phyloP scores from a whole-genome alignment of 2,113 vertebrate species.

The Galeopterus variegatus region DNA sequence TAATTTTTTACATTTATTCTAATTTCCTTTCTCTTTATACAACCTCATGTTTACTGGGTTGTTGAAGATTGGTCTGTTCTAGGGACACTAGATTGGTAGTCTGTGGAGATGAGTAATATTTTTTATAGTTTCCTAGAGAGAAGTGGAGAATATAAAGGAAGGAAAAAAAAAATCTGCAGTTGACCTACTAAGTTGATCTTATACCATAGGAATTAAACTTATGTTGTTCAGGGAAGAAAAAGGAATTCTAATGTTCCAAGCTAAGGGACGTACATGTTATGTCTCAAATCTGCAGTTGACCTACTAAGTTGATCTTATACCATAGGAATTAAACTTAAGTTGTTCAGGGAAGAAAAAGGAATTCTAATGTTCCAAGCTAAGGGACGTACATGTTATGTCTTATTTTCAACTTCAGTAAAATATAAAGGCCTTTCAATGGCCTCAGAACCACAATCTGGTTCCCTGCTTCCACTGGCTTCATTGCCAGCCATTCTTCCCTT shows the following conservation, averaged over 20 bases:
- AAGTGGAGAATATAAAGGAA: background rate
- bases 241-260: background rate
- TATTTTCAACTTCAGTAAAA: background rate
- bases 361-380: background rate
- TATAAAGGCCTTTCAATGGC: background rate
- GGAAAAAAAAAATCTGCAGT: background rate
- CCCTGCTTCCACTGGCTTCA: background rate
- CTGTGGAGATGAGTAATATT: background rate
- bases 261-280: background rate
- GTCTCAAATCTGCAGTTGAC: background rate
- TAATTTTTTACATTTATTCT: background rate
- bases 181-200: background rate
- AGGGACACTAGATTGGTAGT: background rate
- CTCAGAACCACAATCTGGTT: too few relatives aligned
- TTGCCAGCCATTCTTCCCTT: background rate
- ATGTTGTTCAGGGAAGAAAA: background rate
- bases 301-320: background rate
- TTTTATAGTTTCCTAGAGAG: background rate
- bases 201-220: background rate
- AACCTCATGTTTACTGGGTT: background rate
- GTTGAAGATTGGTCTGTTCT: background rate
- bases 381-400: background rate
- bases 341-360: background rate
- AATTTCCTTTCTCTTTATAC: background rate
- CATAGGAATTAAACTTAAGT: background rate